Evolutionary conservation across 2,888 invertebrate species (phyloP), one percentile per base, ranked within the genome.

Genomic region (Cistogaster globosa): DNA sequence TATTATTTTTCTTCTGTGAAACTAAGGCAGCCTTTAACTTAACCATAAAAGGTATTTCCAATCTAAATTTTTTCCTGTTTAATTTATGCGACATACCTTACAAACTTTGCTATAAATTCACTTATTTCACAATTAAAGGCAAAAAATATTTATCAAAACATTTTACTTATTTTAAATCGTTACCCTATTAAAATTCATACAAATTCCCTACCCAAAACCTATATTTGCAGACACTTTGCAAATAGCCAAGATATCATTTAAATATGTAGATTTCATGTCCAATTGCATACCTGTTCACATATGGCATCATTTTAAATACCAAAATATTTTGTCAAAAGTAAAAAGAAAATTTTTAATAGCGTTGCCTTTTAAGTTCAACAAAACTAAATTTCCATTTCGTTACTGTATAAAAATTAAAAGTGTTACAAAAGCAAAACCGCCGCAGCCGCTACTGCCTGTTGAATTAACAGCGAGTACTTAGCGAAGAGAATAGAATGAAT

Each of bases 331-430:
- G 20, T 12, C 45, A 42, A 48, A 79, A 67, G 3, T 7, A 38
- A 60, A 45, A 62, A 12, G 4, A 42, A 62, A 53, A 53, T 5
- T 32, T 42, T 48, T 7, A 12, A n/a, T 36, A 42, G 8, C 20
- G 16, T 71, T 69, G 48, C 76, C 69, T 71, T 76, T 76, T 82
- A 48, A 58, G 67, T 14, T 42, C 14, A 8, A 8, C 51, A 72
- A 72, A 58, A 58, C 72, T 67, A 60, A 20, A 77, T 81, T 78
- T 85, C 58, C 72, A 81, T 81, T 82, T 78, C 84, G 63, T 51
- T 63, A 42, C 53, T 53, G 65, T 18, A 85, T 60, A 58, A 69
- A 85, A 85, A 85, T 78, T 78, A 82, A 85, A 82, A 85, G 85
- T 85, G 82, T 78, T 76, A 60, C 68, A 63, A 65, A 71, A 69